phyloP scores from a whole-genome alignment of 2,888 invertebrate species.

The Eustalomyia histrio region DNA sequence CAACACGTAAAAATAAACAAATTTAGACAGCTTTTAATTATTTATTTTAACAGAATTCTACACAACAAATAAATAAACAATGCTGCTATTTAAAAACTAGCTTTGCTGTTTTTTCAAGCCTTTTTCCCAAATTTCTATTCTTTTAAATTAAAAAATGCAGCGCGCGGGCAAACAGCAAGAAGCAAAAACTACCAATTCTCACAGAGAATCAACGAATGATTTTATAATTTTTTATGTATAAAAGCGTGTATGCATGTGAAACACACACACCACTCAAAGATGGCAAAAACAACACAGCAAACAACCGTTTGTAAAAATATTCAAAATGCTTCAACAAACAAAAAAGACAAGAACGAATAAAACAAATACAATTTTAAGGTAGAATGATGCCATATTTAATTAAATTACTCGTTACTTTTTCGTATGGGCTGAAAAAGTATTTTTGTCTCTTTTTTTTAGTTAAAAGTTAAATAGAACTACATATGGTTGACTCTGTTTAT shows the following conservation, averaged over 20 bases:
- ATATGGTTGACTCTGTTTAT: no score
- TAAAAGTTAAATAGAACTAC: no score
- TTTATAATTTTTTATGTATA: neutral
- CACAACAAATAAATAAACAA: slow-evolving; percentile 24
- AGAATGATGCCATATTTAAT: neutral
- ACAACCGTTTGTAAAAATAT: slow-evolving; percentile 55
- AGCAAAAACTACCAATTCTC: slow-evolving; percentile 16
- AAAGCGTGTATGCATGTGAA: neutral
- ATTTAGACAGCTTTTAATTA: neutral
- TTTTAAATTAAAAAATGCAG: slow-evolving; percentile 32
- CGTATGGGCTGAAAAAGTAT: no score
- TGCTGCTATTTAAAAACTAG: neutral
- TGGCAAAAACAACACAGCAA: slow-evolving; percentile 26
- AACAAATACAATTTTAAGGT: slow-evolving; percentile 13
- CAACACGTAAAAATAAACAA: slow-evolving; percentile 35
- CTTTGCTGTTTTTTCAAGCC: slow-evolving; percentile 1
- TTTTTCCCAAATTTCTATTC: slow-evolving; percentile 12
- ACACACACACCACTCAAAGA: slow-evolving; percentile 10
- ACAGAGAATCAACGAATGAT: slow-evolving; percentile 41
- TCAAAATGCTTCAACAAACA: slow-evolving; percentile 38
- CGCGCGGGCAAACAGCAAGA: slow-evolving; percentile 37
- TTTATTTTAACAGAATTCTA: slow-evolving; percentile 17
- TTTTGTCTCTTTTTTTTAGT: no score
- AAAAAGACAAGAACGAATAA: slow-evolving; percentile 25
- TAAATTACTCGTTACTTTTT: neutral